A percentile compares a stretch with the other conserved stretches of the same genome.
Conservation (phyloP, 2,888 invertebrate genomes). For the Mechanitis messenoides region DNA sequence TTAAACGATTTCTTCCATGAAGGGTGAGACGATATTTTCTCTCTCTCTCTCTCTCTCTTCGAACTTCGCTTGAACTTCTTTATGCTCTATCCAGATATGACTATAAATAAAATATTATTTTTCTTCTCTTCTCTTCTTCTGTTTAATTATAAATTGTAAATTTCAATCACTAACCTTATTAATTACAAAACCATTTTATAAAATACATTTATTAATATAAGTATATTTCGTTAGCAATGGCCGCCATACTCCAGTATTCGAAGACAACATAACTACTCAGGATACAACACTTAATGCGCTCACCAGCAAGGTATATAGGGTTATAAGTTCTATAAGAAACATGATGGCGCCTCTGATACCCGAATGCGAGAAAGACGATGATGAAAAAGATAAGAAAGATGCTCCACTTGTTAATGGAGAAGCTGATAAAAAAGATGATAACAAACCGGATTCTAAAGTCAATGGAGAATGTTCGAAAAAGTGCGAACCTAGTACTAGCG, state of each 20-base stretch:
- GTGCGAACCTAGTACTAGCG: not conserved
- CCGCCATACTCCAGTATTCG: constrained; percentile 35
- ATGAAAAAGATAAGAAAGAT: constrained; percentile 8
- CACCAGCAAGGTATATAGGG: constrained; percentile 47
- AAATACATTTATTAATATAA: constrained; percentile 6
- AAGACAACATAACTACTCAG: constrained; percentile 33
- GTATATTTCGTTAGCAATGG: constrained; percentile 38
- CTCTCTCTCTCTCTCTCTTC: no score
- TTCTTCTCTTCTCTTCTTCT: no score
- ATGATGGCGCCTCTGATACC: constrained; percentile 39
- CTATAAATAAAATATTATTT: no score
- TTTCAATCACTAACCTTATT: no score
- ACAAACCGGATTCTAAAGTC: constrained; percentile 6
- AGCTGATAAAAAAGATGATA: constrained; percentile 8
- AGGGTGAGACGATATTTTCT: no score
- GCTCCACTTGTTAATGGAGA: constrained; percentile 10
- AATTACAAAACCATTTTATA: not conserved
- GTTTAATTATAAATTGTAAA: no score
- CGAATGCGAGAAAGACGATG: constrained; percentile 11
- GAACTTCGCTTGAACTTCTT: no score
- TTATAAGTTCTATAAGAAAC: constrained; percentile 43
- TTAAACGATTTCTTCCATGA: no score
- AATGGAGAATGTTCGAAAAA: constrained; percentile 6
- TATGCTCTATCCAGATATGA: no score
- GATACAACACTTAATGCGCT: constrained; percentile 34